Base-by-base conservation (phyloP, 2,888 invertebrate species). In the Eupelmus urozonus region DNA sequence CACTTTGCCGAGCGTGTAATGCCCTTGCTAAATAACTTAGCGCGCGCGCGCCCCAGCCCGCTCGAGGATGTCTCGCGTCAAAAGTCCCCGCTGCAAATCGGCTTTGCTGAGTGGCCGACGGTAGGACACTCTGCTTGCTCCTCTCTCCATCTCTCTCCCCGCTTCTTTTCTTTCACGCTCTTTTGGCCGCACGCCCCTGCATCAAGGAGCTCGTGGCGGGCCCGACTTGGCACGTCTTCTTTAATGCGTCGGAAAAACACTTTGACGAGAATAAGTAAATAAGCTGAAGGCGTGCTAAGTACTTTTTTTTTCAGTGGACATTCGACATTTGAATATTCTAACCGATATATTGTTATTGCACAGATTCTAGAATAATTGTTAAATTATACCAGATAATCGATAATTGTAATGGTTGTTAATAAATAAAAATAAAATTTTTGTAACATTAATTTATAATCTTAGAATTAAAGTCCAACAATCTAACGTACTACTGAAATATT, bases 251-350 rank as follows among this genome's bases (percentile, higher is more conserved):
- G 65, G 20, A 11, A 42, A 59, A 53, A 67, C 62, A 75, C 51
- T 75, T 69, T 69, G 67, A 59, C 51, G 51, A 53, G 62, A 75
- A 20, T 67, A 67, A 75, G 67, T 60, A 75, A 75, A 75, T 67
- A 67, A 67, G 67, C 67, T 34, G 40, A 1, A 18, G 45, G 5
- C 72, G 27, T 63, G 16, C 20, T 42, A 49, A 49, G 34, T 34
- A n/a, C n/a, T 34, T 34, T 34, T 5, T 34, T 34, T 34, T 34
- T 34, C 34, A 34, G 34, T 5, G 34, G 34, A 34, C 34, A 34
- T 3, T 3, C 34, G 34, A 5, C 34, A 9, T 5, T 34, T 34
- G 34, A 34, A 34, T 5, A 34, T 34, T 34, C 9, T 34, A 5
- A 9, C 9, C 34, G 34, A 34, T 9, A 34, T 34, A 5, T 34